Percentiles rank a stretch among this genome's conserved stretches.
Evolutionary conservation across 2,113 vertebrate genomes (phyloP).

Genomic region (Camelus bactrianus): DNA sequence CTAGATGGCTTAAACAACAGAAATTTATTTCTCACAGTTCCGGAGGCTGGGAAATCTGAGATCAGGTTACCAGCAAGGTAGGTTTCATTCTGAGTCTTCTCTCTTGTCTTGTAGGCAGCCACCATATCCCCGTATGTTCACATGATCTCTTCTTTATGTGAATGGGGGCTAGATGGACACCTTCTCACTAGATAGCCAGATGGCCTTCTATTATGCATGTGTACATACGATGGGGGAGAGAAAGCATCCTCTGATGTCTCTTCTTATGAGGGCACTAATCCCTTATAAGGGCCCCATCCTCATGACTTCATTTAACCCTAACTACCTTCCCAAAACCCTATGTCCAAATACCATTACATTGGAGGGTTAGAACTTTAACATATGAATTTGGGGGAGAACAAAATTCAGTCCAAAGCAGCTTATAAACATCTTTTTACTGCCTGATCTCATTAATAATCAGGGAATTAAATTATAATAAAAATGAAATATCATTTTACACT

Average conservation of each 20-base stretch:
- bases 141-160: background rate
- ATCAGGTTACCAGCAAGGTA: background rate
- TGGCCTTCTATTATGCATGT: background rate
- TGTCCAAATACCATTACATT: background rate
- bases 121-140: background rate
- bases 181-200: background rate
- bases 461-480: conserved; percentile 18
- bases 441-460: background rate
- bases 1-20: background rate
- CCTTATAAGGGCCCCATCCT: background rate
- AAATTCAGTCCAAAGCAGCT: background rate
- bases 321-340: background rate
- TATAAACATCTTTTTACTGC: conserved; percentile 6
- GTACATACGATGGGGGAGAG: background rate
- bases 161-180: background rate
- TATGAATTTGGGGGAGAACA: background rate
- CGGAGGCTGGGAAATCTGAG: background rate
- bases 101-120: background rate
- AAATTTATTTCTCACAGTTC: background rate
- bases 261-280: background rate
- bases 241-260: background rate
- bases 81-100: background rate
- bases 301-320: background rate
- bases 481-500: background rate
- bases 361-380: background rate